These are phyloP conservation scores for Oscheius onirici DNA, from an alignment of 2,888 invertebrate genomes.

Conservation along the genomic window DNA sequence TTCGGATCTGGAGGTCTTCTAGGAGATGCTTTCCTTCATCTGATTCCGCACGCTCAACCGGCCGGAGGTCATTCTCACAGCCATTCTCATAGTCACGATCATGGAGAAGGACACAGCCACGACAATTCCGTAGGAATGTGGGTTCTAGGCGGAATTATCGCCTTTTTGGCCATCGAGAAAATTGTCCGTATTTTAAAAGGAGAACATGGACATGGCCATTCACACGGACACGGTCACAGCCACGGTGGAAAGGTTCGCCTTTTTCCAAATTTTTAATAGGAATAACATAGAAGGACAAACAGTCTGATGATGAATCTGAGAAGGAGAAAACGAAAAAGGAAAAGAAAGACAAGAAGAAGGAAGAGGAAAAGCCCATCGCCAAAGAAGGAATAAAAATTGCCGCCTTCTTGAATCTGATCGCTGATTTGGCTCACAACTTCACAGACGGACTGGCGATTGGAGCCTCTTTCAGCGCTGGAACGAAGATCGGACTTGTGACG, in stretches of 20 bases:
- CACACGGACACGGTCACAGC: constrained; percentile 48
- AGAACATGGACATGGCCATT: constrained; percentile 79
- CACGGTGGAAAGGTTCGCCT: constrained; percentile 29
- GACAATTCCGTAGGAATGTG: constrained; percentile 92
- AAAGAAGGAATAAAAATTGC: constrained; percentile 76
- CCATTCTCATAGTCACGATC: constrained; percentile 58
- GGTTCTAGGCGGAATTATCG: constrained; percentile 79
- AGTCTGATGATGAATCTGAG: constrained; percentile 35
- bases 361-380: constrained; percentile 19
- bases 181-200: constrained; percentile 84
- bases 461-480: constrained; percentile 79
- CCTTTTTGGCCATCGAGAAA: constrained; percentile 81
- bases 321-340: constrained; percentile 32
- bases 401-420: constrained; percentile 94
- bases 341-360: constrained; percentile 15
- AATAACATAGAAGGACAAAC: constrained; percentile 28
- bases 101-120: constrained; percentile 47
- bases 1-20: constrained; percentile 92
- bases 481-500: constrained; percentile 78
- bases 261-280: not conserved
- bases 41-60: constrained; percentile 91
- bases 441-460: constrained; percentile 99
- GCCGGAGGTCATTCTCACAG: constrained; percentile 76
- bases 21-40: constrained; percentile 96
- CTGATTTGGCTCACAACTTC: constrained; percentile 98